A percentile compares a stretch with the other conserved stretches of the same genome.
Evolutionary conservation across 2,797 vertebrate species (phyloP).

Genomic region (Manis crassicaudata): DNA sequence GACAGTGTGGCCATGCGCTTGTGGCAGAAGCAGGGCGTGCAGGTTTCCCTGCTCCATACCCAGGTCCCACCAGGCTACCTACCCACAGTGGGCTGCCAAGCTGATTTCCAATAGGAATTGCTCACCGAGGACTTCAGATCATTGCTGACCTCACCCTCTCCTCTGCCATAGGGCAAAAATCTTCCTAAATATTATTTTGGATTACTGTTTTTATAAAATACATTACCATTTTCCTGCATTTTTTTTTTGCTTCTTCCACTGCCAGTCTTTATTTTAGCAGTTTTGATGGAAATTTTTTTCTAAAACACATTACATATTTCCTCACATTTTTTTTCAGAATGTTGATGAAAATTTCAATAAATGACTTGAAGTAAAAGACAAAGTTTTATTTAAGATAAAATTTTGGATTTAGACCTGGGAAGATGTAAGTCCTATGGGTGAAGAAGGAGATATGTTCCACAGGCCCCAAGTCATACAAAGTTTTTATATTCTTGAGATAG

Average conservation of each 20-base stretch:
- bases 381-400: too few relatives aligned
- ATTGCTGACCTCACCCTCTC: neutral
- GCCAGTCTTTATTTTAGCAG: neutral
- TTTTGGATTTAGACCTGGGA: too few relatives aligned
- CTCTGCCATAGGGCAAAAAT: neutral
- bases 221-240: neutral
- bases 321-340: neutral
- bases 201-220: constrained; percentile 32
- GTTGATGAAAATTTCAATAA: too few relatives aligned
- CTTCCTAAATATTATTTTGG: neutral
- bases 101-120: neutral
- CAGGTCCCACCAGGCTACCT: neutral
- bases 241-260: neutral
- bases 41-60: neutral
- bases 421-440: too few relatives aligned
- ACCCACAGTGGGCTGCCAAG: neutral
- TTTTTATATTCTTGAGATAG: too few relatives aligned
- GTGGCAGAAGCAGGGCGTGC: fast-evolving
- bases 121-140: neutral
- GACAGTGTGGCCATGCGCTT: neutral
- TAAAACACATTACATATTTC: neutral
- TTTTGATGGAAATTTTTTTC: constrained; percentile 2
- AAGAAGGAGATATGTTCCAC: too few relatives aligned
- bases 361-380: too few relatives aligned
- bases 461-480: too few relatives aligned